Conservation (phyloP, 1,140 invertebrate species). For the Drosophila malerkotliana region DNA sequence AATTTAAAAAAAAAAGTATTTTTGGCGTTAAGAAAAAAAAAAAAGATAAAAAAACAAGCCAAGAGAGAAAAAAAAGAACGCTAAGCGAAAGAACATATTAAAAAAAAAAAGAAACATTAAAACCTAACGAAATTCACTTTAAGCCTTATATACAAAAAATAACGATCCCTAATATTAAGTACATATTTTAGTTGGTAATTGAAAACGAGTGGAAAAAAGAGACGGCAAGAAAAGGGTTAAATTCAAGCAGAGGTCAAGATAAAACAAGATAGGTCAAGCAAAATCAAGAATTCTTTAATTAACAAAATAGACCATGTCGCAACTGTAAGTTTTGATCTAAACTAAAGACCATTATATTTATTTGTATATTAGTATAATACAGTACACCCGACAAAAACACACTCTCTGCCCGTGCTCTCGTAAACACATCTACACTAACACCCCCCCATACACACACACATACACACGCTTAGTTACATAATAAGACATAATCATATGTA, state of each 20-base stretch:
- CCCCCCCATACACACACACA: not conserved
- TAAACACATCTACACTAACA: not conserved
- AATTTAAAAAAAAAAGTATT: conserved; percentile 49
- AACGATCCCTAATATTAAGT: conserved; percentile 31
- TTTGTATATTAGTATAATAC: not conserved
- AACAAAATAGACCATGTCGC: conserved; percentile 8
- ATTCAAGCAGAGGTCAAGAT: not conserved
- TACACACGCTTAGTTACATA: too few species aligned
- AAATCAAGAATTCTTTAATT: not conserved
- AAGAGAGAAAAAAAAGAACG: not conserved
- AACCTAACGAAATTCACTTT: conserved; percentile 52
- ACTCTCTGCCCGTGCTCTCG: not conserved
- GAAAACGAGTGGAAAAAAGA: conserved; percentile 10
- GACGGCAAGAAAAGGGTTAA: not conserved
- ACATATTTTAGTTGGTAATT: not conserved
- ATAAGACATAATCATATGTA: too few species aligned
- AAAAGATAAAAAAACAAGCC: not conserved
- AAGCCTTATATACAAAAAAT: conserved; percentile 72
- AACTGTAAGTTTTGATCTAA: conserved; percentile 33
- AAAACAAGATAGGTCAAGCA: not conserved
- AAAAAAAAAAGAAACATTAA: conserved; percentile 7
- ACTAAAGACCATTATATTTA: conserved; percentile 17
- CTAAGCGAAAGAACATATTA: conserved; percentile 8
- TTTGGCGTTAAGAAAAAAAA: conserved; percentile 40
- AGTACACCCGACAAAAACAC: not conserved